Percentiles rank a stretch among this genome's conserved stretches.
These are phyloP conservation scores for Hyles vespertilio DNA, from an alignment of 1,140 invertebrate species.

Conservation along the genomic window DNA sequence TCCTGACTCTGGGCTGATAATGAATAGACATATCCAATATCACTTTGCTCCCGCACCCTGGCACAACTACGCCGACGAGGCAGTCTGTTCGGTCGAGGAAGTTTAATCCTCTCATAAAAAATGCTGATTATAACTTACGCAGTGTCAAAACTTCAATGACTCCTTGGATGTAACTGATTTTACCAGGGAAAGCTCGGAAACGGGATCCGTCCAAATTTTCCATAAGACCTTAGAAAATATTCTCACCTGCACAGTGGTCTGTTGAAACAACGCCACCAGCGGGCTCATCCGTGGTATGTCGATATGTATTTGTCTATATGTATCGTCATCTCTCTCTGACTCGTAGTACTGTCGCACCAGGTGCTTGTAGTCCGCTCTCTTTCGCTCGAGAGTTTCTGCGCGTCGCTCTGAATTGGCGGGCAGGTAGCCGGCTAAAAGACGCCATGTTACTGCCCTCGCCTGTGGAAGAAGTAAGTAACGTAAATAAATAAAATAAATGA, in stretches of 20 bases:
- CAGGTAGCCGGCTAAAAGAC: conserved; percentile 89
- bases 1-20: too few species aligned
- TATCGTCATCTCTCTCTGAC: conserved; percentile 95
- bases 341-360: conserved; percentile 98
- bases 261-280: conserved; percentile 61
- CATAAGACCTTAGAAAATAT: too few species aligned
- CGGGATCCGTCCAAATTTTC: too few species aligned
- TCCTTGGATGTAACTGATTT: too few species aligned
- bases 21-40: too few species aligned
- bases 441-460: conserved; percentile 80
- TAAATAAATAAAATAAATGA: not conserved
- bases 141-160: too few species aligned
- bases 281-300: conserved; percentile 68
- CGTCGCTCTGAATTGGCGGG: conserved; percentile 93
- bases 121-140: too few species aligned
- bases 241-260: conserved; percentile 58
- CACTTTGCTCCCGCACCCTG: too few species aligned
- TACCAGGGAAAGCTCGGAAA: too few species aligned
- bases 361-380: conserved; percentile 96
- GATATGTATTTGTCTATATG: conserved; percentile 87
- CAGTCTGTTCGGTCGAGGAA: too few species aligned
- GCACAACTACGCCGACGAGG: too few species aligned
- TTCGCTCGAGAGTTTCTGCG: conserved; percentile 88
- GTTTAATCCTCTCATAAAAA: too few species aligned
- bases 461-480: conserved; percentile 34